These are phyloP conservation scores for Drosophila gunungcola DNA, from an alignment of 1,140 invertebrate species.

Conservation along the genomic window DNA sequence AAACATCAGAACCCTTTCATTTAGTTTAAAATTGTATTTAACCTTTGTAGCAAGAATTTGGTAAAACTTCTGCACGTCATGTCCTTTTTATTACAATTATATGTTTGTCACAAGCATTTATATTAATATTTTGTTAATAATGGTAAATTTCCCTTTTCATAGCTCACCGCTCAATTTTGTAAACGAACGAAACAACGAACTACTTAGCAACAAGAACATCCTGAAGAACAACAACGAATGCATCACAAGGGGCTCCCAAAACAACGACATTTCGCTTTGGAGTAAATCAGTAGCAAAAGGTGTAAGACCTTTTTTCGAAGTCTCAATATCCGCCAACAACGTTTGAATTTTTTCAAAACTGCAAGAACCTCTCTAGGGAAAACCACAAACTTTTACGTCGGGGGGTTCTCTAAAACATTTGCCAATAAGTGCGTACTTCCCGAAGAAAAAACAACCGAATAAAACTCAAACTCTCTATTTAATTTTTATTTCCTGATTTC, in stretches of 20 bases:
- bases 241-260: constrained; percentile 69
- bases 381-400: constrained; percentile 14
- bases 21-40: constrained; percentile 58
- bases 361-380: constrained; percentile 22
- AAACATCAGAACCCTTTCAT: constrained; percentile 4
- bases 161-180: constrained; percentile 82
- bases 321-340: constrained; percentile 65
- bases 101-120: constrained; percentile 20
- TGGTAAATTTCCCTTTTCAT: not conserved
- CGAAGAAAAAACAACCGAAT: constrained; percentile 47
- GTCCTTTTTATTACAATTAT: constrained; percentile 25
- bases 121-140: not conserved
- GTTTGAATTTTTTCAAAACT: constrained; percentile 82
- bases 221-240: constrained; percentile 67
- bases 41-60: constrained; percentile 37
- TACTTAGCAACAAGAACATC: constrained; percentile 52
- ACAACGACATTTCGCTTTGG: constrained; percentile 56
- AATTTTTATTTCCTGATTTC: constrained; percentile 42
- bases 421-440: constrained; percentile 73
- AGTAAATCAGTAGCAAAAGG: constrained; percentile 60
- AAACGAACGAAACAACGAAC: constrained; percentile 81
- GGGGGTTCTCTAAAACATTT: constrained; percentile 43
- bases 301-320: constrained; percentile 29
- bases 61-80: constrained; percentile 44
- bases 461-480: constrained; percentile 46